phyloP scores from a whole-genome alignment of 2,888 invertebrate species.

The Chaetoderma sp. region DNA sequence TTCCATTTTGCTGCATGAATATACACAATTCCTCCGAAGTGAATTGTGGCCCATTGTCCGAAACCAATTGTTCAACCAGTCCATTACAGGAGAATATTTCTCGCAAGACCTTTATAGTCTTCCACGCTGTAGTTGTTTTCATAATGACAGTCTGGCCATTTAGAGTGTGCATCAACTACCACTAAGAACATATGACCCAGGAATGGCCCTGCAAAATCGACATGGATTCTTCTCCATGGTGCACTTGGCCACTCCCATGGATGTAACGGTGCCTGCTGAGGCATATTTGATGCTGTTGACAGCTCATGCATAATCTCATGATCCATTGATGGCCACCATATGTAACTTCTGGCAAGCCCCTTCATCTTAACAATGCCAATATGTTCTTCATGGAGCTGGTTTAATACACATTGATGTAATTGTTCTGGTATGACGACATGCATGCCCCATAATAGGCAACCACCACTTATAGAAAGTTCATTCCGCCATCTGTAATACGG shows the following conservation, averaged over 20 bases:
- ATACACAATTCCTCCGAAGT: slow-evolving; percentile 11
- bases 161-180: slow-evolving; percentile 20
- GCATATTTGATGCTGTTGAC: too few relatives aligned
- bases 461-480: neutral
- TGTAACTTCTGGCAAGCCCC: slow-evolving; percentile 74
- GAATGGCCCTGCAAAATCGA: slow-evolving; percentile 21
- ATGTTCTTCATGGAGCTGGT: slow-evolving; percentile 2
- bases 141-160: slow-evolving; percentile 19
- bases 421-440: neutral
- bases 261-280: slow-evolving; percentile 17
- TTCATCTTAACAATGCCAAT: slow-evolving; percentile 73
- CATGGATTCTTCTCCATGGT: slow-evolving; percentile 22
- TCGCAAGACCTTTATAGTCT: slow-evolving; percentile 1
- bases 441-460: slow-evolving; percentile 6
- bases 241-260: slow-evolving; percentile 23
- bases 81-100: slow-evolving; percentile 13
- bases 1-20: slow-evolving; percentile 18
- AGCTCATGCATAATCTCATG: too few relatives aligned
- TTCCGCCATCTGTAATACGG: neutral
- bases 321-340: neutral
- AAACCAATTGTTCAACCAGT: slow-evolving; percentile 15
- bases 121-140: slow-evolving; percentile 7
- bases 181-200: slow-evolving; percentile 17
- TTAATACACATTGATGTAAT: neutral
- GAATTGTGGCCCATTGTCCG: slow-evolving; percentile 29